phyloP scores from a whole-genome alignment of 64 coral and sea anemone genomes.

The Stichodactyla mertensii region DNA sequence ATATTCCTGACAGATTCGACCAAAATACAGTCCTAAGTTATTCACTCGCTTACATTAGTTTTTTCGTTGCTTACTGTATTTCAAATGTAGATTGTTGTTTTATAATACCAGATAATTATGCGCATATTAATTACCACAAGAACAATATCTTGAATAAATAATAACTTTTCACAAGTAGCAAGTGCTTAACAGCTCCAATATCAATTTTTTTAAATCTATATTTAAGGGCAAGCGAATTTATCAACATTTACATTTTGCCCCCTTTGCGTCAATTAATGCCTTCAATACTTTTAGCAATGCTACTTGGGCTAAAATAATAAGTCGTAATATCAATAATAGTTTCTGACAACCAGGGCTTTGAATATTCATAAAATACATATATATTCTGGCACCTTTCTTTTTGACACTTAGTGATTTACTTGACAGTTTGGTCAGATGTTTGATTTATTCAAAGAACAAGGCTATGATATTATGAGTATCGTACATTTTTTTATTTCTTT shows the following conservation, averaged over 20 bases:
- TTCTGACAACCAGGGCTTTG: not conserved
- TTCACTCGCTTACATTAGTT: not conserved
- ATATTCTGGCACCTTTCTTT: not conserved
- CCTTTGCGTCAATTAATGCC: not conserved
- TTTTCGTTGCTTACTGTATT: conserved; percentile 14
- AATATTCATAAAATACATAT: not conserved
- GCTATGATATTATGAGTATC: not conserved
- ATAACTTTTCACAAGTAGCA: not conserved
- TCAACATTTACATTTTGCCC: not conserved
- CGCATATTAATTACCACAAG: conserved; percentile 3
- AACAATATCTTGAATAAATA: conserved; percentile 34
- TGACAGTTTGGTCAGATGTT: not conserved
- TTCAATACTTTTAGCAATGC: not conserved
- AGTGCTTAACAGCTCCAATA: not conserved
- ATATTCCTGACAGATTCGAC: not conserved
- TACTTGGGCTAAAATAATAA: not conserved
- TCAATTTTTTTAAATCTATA: not conserved
- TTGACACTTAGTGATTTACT: not conserved
- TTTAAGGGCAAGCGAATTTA: not conserved
- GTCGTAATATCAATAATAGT: not conserved
- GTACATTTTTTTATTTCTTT: not conserved
- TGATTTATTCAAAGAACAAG: not conserved
- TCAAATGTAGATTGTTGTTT: conserved; percentile 16
- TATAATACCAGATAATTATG: conserved; percentile 14
- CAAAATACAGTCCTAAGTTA: conserved; percentile 19